These are phyloP conservation scores for Drosophila suzukii DNA, from an alignment of 1,140 invertebrate genomes.

Conservation along the genomic window DNA sequence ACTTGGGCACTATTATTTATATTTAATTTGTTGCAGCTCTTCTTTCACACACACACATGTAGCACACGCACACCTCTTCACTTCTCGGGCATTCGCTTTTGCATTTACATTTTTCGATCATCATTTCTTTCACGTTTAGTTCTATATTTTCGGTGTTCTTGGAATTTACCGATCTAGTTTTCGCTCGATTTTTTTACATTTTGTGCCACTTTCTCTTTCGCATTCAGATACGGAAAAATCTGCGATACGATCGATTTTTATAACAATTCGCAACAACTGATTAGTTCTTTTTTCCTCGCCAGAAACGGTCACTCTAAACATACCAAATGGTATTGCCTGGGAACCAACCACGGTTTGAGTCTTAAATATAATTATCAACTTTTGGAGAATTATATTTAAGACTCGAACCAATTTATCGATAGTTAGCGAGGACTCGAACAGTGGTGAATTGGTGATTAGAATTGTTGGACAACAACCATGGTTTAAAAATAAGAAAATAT, in stretches of 20 bases:
- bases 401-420: too few relatives aligned
- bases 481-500: too few relatives aligned
- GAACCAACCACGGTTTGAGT: too few relatives aligned
- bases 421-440: too few relatives aligned
- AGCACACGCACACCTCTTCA: conserved; percentile 15
- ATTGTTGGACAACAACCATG: not conserved
- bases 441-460: too few relatives aligned
- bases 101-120: conserved; percentile 45
- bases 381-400: too few relatives aligned
- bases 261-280: conserved; percentile 41
- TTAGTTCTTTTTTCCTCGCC: too few relatives aligned
- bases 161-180: conserved; percentile 5
- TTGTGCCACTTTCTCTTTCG: conserved; percentile 39
- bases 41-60: conserved; percentile 11
- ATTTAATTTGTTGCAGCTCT: conserved; percentile 39
- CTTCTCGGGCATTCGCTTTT: conserved; percentile 11
- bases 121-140: conserved; percentile 9
- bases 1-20: conserved; percentile 48
- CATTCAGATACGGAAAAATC: conserved; percentile 39
- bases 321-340: too few relatives aligned
- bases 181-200: conserved; percentile 22
- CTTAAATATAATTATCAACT: too few relatives aligned
- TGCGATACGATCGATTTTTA: conserved; percentile 43
- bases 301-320: too few relatives aligned
- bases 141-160: conserved; percentile 3